Base-by-base conservation (phyloP, 1,140 invertebrate genomes). In the Solenopsis invicta region DNA sequence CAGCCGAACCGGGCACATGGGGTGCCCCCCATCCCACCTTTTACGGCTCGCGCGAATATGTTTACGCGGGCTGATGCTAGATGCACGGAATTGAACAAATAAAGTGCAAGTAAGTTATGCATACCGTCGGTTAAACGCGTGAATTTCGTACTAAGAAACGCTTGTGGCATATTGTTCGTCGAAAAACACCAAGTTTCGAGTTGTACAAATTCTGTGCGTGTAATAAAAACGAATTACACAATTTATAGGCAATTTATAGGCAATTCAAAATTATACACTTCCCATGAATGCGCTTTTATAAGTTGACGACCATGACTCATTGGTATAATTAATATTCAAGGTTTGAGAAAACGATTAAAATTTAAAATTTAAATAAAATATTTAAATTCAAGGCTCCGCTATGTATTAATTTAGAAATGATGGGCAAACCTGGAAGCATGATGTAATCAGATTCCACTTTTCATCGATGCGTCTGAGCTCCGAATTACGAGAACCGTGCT, bases 11-110 rank as follows among this genome's bases (percentile, higher is more conserved):
- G 4, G 29, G 76, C 81, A 86, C 72, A 74, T 77, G 88, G 86
- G 69, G n/a, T n/a, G n/a, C n/a, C n/a, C n/a, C n/a, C n/a, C 81
- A 56, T 81, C 69, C 50, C 62, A 37, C 9, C 71, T 77, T 90
- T 90, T 89, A 89, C 37, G 85, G 59, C 52, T 56, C 62, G 13
- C 16, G 21, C 54, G 52, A 89, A 90, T 76, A 87, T 74, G 69
- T 85, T 88, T 74, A 78, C 41, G 64, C 64, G 78, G 78, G 18
- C 50, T 29, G 62, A 34, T 37, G n/a, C 48, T 54, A 71, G 29
- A 2, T 29, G 34, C 41, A 67, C 34, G 48, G 34, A 21, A 81
- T 81, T 81, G 52, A n/a, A 56, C n/a, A 56, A 71, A 71, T 50
- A 67, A 56, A 41, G 48, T 24, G 34, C 24, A 45, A 48, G n/a